Evolutionary conservation across 2,888 invertebrate species (phyloP).

Genomic region (Petrophora chlorosata): DNA sequence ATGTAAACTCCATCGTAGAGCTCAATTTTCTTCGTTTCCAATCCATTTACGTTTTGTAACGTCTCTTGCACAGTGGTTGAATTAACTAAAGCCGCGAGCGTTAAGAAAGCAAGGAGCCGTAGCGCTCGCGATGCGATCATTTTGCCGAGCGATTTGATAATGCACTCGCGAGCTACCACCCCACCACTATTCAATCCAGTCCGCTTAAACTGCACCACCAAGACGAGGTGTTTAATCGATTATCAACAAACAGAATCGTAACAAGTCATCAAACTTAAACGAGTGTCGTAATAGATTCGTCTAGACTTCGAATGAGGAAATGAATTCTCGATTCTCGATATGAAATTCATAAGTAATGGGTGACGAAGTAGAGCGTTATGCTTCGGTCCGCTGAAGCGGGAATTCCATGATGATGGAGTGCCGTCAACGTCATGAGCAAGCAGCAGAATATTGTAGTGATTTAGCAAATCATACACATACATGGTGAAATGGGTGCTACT

Average conservation of each 20-base stretch:
- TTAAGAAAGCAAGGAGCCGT: conserved; percentile 33
- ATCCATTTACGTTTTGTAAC: conserved; percentile 26
- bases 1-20: conserved; percentile 65
- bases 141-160: conserved; percentile 56
- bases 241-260: neutral
- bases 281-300: conserved; percentile 4
- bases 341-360: conserved; percentile 22
- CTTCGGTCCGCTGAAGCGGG: conserved; percentile 26
- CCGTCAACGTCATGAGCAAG: neutral
- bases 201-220: conserved; percentile 37
- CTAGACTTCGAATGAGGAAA: conserved; percentile 11
- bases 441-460: neutral
- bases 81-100: conserved; percentile 28
- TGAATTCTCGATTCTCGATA: conserved; percentile 32
- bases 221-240: neutral
- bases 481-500: too few species aligned
- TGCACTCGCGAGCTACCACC: conserved; percentile 44
- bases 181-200: conserved; percentile 38
- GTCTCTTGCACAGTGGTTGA: conserved; percentile 42
- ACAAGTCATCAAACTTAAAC: neutral
- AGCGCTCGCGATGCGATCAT: conserved; percentile 61
- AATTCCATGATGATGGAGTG: neutral
- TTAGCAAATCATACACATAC: too few species aligned
- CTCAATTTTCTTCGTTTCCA: conserved; percentile 55
- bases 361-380: conserved; percentile 25